Evolutionary conservation across 2,113 vertebrate species (phyloP).

Genomic region (Macaca mulatta): DNA sequence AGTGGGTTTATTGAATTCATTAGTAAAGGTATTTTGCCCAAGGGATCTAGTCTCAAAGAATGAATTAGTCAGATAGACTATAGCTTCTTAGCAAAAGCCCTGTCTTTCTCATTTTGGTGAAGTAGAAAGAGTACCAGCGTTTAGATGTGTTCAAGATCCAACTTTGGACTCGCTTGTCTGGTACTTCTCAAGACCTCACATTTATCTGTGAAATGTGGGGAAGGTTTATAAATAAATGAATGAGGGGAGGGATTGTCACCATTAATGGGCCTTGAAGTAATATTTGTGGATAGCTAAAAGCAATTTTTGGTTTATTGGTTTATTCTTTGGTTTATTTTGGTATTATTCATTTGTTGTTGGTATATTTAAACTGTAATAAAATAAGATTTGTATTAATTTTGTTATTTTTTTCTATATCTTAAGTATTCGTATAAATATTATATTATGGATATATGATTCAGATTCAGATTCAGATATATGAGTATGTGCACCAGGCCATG

Average conservation of each 20-base stretch:
- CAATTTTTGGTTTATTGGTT: background rate
- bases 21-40: background rate
- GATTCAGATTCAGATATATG: background rate
- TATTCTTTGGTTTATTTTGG: background rate
- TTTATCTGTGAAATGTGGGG: background rate
- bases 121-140: background rate
- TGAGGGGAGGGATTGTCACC: fast-evolving
- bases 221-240: background rate
- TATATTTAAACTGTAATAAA: background rate
- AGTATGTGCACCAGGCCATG: background rate
- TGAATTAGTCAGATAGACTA: background rate
- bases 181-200: background rate
- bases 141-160: background rate
- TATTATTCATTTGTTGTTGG: background rate
- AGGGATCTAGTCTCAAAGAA: background rate
- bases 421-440: background rate
- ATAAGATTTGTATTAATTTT: background rate
- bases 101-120: background rate
- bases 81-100: background rate
- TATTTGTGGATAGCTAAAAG: background rate
- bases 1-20: background rate
- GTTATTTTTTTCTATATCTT: background rate
- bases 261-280: background rate
- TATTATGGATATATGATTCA: background rate
- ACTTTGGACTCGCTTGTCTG: background rate